Conservation (phyloP, 2,888 invertebrate species). For the Eupsilia transversa region DNA sequence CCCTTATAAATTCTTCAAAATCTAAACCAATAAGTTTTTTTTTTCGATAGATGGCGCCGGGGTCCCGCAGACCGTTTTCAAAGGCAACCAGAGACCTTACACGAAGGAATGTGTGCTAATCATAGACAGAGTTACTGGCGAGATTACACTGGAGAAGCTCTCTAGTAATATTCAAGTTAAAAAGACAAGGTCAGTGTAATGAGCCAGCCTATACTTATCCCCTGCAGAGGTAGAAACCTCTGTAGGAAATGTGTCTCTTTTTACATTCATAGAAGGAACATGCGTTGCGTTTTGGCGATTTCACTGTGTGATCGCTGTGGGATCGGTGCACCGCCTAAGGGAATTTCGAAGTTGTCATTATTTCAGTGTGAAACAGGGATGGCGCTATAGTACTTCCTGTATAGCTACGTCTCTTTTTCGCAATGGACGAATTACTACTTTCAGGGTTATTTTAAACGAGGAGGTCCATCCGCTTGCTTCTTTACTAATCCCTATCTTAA, state of each 20-base stretch:
- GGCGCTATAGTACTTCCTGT: not conserved
- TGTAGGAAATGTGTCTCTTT: not conserved
- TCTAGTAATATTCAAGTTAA: slow-evolving; percentile 97
- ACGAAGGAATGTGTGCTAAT: slow-evolving; percentile 98
- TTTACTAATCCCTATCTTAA: too few relatives aligned
- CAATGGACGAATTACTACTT: not conserved
- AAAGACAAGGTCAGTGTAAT: slow-evolving; percentile 93
- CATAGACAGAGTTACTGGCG: slow-evolving; percentile 97
- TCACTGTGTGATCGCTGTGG: not conserved
- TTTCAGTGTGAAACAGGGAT: not conserved
- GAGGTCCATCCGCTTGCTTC: not conserved
- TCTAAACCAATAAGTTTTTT: slow-evolving; percentile 9
- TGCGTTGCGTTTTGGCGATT: not conserved
- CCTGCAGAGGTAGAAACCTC: slow-evolving; percentile 20
- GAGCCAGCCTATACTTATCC: not conserved
- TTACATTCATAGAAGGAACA: not conserved
- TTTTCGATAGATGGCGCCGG: slow-evolving; percentile 94
- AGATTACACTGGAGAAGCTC: slow-evolving; percentile 97
- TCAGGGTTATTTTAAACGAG: not conserved
- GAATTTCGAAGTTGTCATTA: not conserved
- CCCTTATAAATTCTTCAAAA: not conserved
- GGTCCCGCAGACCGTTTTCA: slow-evolving; percentile 97
- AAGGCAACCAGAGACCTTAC: slow-evolving; percentile 97
- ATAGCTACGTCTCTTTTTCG: not conserved
- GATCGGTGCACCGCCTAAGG: too few relatives aligned